Evolutionary conservation across 2,797 vertebrate genomes (phyloP), one percentile per base, ranked within the genome.

Genomic region (Bryconaethiops microstoma): DNA sequence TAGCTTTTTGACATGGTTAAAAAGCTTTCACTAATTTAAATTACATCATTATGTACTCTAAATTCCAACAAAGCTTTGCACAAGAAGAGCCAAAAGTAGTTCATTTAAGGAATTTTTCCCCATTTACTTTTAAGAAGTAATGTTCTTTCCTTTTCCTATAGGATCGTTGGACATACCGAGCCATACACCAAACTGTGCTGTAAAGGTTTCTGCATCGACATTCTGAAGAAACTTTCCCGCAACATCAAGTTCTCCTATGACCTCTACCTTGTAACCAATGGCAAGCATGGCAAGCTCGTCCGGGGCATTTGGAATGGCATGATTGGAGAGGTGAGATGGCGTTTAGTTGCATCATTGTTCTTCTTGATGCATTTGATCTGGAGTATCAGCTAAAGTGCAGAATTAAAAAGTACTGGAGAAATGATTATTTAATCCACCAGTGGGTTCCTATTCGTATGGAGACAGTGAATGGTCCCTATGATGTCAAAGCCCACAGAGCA

Each of bases 131-230:
- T 48, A 48, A 2, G 7, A 12, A 48, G 45, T 48, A 52, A 60
- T 19, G 10, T 6, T 6, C 3, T 68, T 68, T 45, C 39, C 45
- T 13, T 68, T 45, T 45, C 63, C 40, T 45, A 7, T 12, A 96
- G 95, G 19, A 93, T 93, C 0, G 89, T 96, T 0, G 94, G 95
- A 25, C 95, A 97, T 0, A 92, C 93, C 0, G 94, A 96, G 71
- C 94, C 96, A 48, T 96, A 96, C 87, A 95, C 94, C 83, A 97
- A 97, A 84, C 91, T 96, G 45, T 97, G 96, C 89, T 97, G 96
- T 85, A 96, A 97, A 88, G 96, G 96, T 35, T 97, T 97, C 91
- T 97, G 96, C 89, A 97, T 97, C 0, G 96, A 97, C 89, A 96
- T 96, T 86, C 92, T 97, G 79, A 97, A 96, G 92, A 96, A 96